phyloP scores from a whole-genome alignment of 2,888 invertebrate species.

The Eutolmus rufibarbis region DNA sequence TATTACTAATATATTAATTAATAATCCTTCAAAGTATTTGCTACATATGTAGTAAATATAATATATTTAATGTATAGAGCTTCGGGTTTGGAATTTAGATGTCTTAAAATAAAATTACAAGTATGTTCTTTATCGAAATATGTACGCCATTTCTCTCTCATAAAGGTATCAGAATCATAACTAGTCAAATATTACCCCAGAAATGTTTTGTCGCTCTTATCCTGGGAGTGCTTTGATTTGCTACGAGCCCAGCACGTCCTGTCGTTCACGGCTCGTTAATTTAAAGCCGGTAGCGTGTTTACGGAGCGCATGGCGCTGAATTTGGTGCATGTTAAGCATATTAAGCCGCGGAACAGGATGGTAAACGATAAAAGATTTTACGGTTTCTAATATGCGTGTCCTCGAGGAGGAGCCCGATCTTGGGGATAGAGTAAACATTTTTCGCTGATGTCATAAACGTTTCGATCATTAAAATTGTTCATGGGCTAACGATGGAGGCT shows the following conservation, averaged over 20 bases:
- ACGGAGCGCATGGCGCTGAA: neutral
- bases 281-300: neutral
- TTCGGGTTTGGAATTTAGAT: too few relatives aligned
- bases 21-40: too few relatives aligned
- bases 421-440: constrained; percentile 15
- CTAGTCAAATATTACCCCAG: neutral
- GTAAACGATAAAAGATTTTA: constrained; percentile 1
- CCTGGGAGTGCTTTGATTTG: neutral
- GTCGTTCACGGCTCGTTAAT: neutral
- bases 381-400: neutral
- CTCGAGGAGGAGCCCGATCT: neutral
- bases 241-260: neutral
- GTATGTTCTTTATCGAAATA: too few relatives aligned
- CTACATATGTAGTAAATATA: too few relatives aligned
- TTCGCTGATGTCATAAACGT: constrained; percentile 24
- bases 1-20: too few relatives aligned
- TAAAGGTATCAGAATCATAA: neutral
- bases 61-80: too few relatives aligned
- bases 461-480: constrained; percentile 23
- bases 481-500: neutral
- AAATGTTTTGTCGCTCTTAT: neutral
- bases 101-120: too few relatives aligned
- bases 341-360: neutral
- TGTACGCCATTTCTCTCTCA: too few relatives aligned
- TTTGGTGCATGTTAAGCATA: neutral